A percentile compares a stretch with the other conserved stretches of the same genome.
Conservation (phyloP, 2,113 vertebrate genomes). For the Ornithorhynchus anatinus region DNA sequence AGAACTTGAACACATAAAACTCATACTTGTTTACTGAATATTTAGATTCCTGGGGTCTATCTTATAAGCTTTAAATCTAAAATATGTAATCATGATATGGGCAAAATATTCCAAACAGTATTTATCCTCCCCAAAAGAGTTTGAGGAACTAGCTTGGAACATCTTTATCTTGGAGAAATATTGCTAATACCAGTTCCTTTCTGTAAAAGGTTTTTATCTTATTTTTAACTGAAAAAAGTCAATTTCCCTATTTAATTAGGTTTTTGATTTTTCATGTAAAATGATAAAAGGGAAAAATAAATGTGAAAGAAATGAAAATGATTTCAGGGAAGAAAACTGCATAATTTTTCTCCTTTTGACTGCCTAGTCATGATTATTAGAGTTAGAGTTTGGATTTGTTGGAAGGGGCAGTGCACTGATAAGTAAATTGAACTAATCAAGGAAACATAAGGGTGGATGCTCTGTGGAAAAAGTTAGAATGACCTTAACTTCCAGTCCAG, state of each 20-base stretch:
- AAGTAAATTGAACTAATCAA: neutral
- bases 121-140: neutral
- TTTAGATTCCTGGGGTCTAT: too few relatives aligned
- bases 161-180: neutral
- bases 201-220: neutral
- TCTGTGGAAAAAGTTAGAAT: neutral
- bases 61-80: too few relatives aligned
- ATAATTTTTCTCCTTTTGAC: neutral
- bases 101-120: too few relatives aligned
- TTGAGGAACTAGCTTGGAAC: neutral
- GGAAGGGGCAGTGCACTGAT: neutral
- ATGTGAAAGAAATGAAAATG: conserved; percentile 3
- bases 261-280: neutral
- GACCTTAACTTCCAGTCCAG: neutral
- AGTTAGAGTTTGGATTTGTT: neutral
- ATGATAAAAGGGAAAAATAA: neutral
- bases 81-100: too few relatives aligned
- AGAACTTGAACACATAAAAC: too few relatives aligned
- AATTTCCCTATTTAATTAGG: neutral
- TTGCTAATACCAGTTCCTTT: neutral
- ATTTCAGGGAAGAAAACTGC: neutral
- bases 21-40: too few relatives aligned
- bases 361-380: neutral
- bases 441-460: neutral
- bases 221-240: conserved; percentile 5